phyloP scores from a whole-genome alignment of 1,140 invertebrate species.

The Fopius arisanus region DNA sequence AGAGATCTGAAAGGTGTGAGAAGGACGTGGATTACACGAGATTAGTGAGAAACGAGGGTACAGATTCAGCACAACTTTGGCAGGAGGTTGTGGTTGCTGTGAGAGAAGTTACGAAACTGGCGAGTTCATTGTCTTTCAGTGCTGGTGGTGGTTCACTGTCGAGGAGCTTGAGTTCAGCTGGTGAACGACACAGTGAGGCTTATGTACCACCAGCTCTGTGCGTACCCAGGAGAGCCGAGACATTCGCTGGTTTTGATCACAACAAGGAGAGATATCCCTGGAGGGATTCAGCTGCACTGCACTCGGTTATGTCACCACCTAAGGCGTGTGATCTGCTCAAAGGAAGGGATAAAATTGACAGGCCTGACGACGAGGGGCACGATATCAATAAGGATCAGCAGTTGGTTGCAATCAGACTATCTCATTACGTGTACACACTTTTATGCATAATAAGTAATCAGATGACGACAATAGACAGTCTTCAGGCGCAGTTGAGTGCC shows the following conservation, averaged over 20 bases:
- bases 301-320: constrained; percentile 40
- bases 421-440: constrained; percentile 83
- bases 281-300: constrained; percentile 58
- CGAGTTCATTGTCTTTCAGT: constrained; percentile 72
- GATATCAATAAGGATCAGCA: constrained; percentile 69
- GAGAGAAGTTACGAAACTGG: constrained; percentile 75
- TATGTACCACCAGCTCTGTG: constrained; percentile 81
- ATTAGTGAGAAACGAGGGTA: constrained; percentile 52
- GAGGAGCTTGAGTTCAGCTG: constrained; percentile 89
- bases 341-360: constrained; percentile 40
- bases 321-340: constrained; percentile 40
- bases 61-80: constrained; percentile 55
- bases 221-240: constrained; percentile 87
- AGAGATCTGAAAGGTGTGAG: constrained; percentile 45
- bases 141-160: constrained; percentile 79
- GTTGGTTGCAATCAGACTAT: constrained; percentile 76
- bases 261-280: constrained; percentile 66
- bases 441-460: constrained; percentile 85
- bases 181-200: constrained; percentile 85
- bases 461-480: constrained; percentile 83
- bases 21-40: constrained; percentile 56
- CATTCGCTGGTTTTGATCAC: constrained; percentile 93
- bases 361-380: constrained; percentile 30
- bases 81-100: constrained; percentile 59
- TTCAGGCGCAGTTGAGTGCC: constrained; percentile 73